A percentile compares a stretch with the other conserved stretches of the same genome.
phyloP scores from a whole-genome alignment of 2,797 vertebrate genomes.

The Ibycter americanus region DNA sequence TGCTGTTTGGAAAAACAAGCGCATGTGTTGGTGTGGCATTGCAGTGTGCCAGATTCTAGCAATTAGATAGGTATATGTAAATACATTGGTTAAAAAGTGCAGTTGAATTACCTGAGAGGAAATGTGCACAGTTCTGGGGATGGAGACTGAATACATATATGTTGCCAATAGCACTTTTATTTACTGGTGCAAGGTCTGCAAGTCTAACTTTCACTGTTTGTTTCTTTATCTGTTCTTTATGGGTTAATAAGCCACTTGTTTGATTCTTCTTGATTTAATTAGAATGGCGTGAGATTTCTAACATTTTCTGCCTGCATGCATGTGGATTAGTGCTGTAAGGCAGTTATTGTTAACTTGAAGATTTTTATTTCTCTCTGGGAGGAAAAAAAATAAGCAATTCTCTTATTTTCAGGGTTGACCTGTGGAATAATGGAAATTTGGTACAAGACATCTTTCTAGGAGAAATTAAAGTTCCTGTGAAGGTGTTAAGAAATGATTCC shows the following conservation, averaged over 20 bases:
- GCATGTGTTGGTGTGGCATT: conserved; percentile 81
- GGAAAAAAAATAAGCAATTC: not conserved
- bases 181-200: conserved; percentile 47
- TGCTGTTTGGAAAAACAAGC: conserved; percentile 61
- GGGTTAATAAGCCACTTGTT: conserved; percentile 31
- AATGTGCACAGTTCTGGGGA: conserved; percentile 11
- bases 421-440: conserved; percentile 98
- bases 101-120: conserved; percentile 47
- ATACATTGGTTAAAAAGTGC: not conserved
- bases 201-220: conserved; percentile 60
- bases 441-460: conserved; percentile 95
- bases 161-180: conserved; percentile 14
- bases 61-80: not conserved
- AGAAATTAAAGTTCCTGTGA: conserved; percentile 93
- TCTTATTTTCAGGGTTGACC: conserved; percentile 88
- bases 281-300: conserved; percentile 67
- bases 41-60: conserved; percentile 58
- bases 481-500: conserved; percentile 87
- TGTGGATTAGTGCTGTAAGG: conserved; percentile 68
- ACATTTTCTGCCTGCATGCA: conserved; percentile 71
- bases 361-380: not conserved
- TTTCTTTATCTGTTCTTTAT: conserved; percentile 46
- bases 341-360: conserved; percentile 9
- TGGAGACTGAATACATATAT: conserved; percentile 15
- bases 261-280: conserved; percentile 39